Conservation (phyloP, 2,888 invertebrate genomes). For the Muschampia plurimacula region DNA sequence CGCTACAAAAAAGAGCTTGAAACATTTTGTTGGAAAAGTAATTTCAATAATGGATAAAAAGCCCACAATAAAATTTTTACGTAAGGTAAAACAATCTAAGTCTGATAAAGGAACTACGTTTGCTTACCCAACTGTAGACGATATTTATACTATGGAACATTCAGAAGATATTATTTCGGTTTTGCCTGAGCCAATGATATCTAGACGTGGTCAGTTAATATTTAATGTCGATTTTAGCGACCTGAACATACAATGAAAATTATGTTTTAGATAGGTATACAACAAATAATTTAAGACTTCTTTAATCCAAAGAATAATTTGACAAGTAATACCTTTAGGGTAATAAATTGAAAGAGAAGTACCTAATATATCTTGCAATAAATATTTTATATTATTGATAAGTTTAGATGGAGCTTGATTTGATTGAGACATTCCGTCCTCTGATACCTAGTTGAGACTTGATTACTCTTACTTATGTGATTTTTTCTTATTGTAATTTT, state of each 20-base stretch:
- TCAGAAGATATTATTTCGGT: slow-evolving; percentile 39
- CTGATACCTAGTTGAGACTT: too few relatives aligned
- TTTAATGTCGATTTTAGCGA: background rate
- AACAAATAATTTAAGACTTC: background rate
- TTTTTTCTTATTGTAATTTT: too few relatives aligned
- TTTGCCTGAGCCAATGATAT: slow-evolving; percentile 39
- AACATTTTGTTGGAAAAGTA: background rate
- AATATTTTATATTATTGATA: too few relatives aligned
- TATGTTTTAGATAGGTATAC: background rate
- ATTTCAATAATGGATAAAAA: background rate
- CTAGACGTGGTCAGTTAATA: slow-evolving; percentile 21
- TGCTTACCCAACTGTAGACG: background rate
- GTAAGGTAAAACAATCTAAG: background rate
- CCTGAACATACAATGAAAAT: background rate
- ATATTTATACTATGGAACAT: slow-evolving; percentile 20
- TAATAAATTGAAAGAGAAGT: too few relatives aligned
- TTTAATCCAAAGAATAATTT: background rate
- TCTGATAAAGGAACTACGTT: background rate
- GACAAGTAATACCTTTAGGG: too few relatives aligned
- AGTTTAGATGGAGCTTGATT: too few relatives aligned
- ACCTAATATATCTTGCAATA: too few relatives aligned
- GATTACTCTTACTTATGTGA: too few relatives aligned
- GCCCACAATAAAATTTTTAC: background rate
- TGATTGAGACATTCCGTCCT: too few relatives aligned
- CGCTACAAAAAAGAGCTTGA: slow-evolving; percentile 3